These are phyloP conservation scores for Tipula vernalis DNA, from an alignment of 2,888 invertebrate genomes.

Conservation along the genomic window DNA sequence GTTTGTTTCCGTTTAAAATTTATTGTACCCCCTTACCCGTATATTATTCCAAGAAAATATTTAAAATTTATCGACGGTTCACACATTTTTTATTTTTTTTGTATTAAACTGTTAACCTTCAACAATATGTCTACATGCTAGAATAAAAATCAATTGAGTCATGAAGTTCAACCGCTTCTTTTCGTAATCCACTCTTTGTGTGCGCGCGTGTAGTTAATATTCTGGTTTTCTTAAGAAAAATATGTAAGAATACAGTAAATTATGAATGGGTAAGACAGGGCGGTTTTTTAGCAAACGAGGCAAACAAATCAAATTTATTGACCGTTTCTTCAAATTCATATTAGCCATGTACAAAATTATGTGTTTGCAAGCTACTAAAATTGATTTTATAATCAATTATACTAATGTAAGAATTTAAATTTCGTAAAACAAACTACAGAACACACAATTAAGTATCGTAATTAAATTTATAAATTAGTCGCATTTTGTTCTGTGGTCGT, in stretches of 20 bases:
- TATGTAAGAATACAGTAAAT: background rate
- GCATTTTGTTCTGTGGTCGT: no score
- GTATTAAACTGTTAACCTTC: background rate
- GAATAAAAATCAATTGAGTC: background rate
- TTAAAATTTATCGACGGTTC: background rate
- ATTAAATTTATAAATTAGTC: no score
- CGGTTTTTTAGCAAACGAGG: no score
- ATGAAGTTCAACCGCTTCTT: background rate
- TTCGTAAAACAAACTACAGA: no score
- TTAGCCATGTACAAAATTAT: no score
- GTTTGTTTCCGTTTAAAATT: background rate
- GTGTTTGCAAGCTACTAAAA: no score
- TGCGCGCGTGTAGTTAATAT: background rate
- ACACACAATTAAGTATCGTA: no score
- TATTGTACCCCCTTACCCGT: background rate
- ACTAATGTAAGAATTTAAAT: no score
- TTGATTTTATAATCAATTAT: no score
- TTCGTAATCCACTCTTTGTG: background rate
- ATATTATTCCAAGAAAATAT: background rate
- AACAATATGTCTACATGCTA: background rate
- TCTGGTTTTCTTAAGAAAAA: background rate
- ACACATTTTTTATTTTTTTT: background rate
- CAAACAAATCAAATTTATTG: no score
- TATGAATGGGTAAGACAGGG: background rate
- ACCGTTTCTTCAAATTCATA: no score